Evolutionary conservation across 2,113 vertebrate genomes (phyloP).

Genomic region (Axis porcinus): DNA sequence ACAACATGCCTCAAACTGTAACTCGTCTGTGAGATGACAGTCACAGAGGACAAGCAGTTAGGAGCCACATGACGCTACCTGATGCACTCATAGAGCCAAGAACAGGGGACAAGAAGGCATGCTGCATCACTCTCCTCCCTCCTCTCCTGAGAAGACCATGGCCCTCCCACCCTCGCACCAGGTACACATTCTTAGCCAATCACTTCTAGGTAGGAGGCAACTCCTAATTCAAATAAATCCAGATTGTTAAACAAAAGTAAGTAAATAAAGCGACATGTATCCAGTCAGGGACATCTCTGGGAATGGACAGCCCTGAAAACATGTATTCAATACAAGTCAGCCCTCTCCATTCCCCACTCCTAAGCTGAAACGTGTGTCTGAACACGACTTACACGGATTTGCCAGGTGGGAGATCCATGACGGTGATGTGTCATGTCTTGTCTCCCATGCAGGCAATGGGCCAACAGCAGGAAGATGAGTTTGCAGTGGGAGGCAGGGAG

Average conservation of each 20-base stretch:
- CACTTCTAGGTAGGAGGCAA: neutral
- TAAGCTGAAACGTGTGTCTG: neutral
- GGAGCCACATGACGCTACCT: neutral
- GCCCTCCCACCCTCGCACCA: neutral
- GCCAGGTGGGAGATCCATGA: neutral
- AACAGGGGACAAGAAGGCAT: neutral
- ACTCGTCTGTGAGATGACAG: neutral
- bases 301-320: neutral
- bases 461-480: neutral
- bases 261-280: neutral
- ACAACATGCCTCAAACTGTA: neutral
- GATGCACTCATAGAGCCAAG: neutral
- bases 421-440: neutral
- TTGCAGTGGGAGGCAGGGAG: fast-evolving
- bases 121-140: neutral
- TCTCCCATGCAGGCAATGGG: neutral
- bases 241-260: neutral
- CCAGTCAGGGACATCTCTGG: neutral
- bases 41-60: neutral
- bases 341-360: neutral
- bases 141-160: neutral
- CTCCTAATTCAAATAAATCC: neutral
- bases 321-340: neutral
- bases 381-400: neutral
- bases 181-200: neutral